Conservation (phyloP, 2,113 vertebrate genomes). For the Stegastes partitus region DNA sequence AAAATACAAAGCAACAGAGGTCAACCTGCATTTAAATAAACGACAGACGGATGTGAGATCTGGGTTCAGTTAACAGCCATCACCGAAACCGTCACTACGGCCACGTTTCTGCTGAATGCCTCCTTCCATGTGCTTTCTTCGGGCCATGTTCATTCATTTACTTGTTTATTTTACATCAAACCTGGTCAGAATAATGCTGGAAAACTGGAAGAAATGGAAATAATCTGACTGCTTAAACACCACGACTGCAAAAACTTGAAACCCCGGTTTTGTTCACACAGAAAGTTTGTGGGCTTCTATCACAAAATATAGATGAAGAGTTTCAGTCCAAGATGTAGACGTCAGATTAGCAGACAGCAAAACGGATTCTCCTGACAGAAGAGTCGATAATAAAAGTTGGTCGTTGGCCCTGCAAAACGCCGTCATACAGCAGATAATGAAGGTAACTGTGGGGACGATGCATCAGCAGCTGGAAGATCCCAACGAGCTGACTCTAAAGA, state of each 20-base stretch:
- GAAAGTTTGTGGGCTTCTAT: background rate
- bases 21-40: conserved; percentile 41
- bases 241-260: background rate
- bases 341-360: background rate
- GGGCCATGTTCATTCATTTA: too few relatives aligned
- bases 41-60: background rate
- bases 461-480: background rate
- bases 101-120: conserved; percentile 2
- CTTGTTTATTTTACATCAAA: background rate
- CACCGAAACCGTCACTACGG: background rate
- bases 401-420: background rate
- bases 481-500: conserved; percentile 21
- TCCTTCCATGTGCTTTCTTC: background rate
- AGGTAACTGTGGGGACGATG: background rate
- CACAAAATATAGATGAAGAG: background rate
- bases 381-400: background rate
- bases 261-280: background rate
- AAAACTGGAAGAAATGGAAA: background rate
- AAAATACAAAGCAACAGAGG: conserved; percentile 5
- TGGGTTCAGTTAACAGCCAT: background rate
- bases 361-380: background rate
- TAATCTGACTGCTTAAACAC: background rate
- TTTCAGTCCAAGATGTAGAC: background rate
- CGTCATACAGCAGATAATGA: background rate
- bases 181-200: background rate